A percentile compares a stretch with the other conserved stretches of the same genome.
Conservation (phyloP, 1,140 invertebrate species). For the Zaprionus capensis region DNA sequence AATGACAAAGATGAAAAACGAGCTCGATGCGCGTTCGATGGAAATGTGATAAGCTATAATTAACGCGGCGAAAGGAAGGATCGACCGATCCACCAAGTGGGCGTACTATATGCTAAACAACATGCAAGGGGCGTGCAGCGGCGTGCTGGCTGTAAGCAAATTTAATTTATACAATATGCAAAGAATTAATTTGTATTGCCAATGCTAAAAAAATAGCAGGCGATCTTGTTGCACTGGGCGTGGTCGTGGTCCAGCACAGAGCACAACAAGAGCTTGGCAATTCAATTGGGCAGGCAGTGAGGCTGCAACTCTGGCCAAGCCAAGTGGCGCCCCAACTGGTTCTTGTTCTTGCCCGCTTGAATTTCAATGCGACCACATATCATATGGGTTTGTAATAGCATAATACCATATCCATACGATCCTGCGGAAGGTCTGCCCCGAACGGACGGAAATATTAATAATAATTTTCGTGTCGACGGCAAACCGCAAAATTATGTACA, state of each 20-base stretch:
- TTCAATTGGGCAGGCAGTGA: slow-evolving; percentile 67
- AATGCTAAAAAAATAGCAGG: slow-evolving; percentile 12
- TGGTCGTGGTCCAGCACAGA: slow-evolving; percentile 28
- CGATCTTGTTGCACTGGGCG: slow-evolving; percentile 31
- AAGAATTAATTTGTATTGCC: slow-evolving; percentile 78
- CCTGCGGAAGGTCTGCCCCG: slow-evolving; percentile 3
- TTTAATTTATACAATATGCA: slow-evolving; percentile 84
- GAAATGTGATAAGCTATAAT: slow-evolving; percentile 84
- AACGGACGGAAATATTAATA: slow-evolving; percentile 45
- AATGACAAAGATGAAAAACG: slow-evolving; percentile 82
- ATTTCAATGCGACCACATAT: slow-evolving; percentile 32
- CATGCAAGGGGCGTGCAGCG: slow-evolving; percentile 82
- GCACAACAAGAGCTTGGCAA: slow-evolving; percentile 58
- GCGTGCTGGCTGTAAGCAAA: slow-evolving; percentile 76
- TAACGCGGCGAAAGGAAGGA: slow-evolving; percentile 69
- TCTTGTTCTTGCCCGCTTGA: slow-evolving; percentile 10
- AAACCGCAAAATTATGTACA: slow-evolving; percentile 75
- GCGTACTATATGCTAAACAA: slow-evolving; percentile 83
- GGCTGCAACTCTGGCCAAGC: slow-evolving; percentile 15
- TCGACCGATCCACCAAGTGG: slow-evolving; percentile 34
- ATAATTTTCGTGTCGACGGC: slow-evolving; percentile 40
- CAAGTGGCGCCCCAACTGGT: slow-evolving; percentile 68
- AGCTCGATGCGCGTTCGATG: slow-evolving; percentile 76
- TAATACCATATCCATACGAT: slow-evolving; percentile 15
- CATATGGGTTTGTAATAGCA: not conserved